These are phyloP conservation scores for Centruroides sculpturatus DNA, from an alignment of 1,140 invertebrate species.

Conservation along the genomic window DNA sequence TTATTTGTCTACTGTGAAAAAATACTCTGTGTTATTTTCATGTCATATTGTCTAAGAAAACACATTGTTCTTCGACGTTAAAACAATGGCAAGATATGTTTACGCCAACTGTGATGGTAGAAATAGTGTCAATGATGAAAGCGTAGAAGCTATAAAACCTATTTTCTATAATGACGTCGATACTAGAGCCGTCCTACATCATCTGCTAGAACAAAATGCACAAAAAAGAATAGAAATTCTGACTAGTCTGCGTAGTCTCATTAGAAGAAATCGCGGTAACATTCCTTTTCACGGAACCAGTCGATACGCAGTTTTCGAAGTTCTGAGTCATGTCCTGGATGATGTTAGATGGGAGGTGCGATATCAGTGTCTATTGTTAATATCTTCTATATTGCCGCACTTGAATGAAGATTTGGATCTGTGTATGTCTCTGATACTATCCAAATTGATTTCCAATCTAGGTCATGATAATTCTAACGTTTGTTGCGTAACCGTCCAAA, in stretches of 20 bases:
- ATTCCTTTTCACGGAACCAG: constrained; percentile 3
- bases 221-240: constrained; percentile 11
- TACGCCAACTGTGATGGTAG: too few relatives aligned
- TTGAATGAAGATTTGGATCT: constrained; percentile 8
- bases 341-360: constrained; percentile 15
- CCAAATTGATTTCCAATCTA: constrained; percentile 11
- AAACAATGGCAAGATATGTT: too few relatives aligned
- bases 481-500: constrained; percentile 10
- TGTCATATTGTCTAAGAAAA: too few relatives aligned
- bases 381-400: constrained; percentile 5
- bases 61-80: too few relatives aligned
- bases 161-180: constrained; percentile 1
- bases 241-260: constrained; percentile 7
- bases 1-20: too few relatives aligned
- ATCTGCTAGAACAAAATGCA: constrained; percentile 11
- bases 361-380: constrained; percentile 14
- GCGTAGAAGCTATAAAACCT: too few relatives aligned
- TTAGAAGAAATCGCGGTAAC: constrained; percentile 1
- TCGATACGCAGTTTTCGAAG: constrained; percentile 4
- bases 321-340: constrained; percentile 9
- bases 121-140: too few relatives aligned
- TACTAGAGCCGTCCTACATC: constrained; percentile 11
- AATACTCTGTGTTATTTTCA: too few relatives aligned
- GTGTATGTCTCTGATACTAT: constrained; percentile 6
- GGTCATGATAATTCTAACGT: constrained; percentile 17